Conservation (phyloP, 2,797 vertebrate genomes). For the Todus mexicanus region DNA sequence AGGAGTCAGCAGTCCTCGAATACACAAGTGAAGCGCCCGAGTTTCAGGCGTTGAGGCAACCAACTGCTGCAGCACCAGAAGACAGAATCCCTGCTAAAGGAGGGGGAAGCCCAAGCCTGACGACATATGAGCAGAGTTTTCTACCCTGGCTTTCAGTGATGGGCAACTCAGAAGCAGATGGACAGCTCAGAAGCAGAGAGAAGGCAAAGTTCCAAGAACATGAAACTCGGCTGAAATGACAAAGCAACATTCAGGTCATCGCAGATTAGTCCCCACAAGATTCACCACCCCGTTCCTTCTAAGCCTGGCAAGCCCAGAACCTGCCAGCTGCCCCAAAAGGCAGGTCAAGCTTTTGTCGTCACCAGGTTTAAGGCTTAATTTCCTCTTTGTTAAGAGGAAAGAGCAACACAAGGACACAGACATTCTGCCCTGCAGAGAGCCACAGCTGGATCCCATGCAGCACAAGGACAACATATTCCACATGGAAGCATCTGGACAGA, state of each 20-base stretch:
- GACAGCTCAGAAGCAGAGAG: background rate
- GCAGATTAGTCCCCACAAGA: background rate
- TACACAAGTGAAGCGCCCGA: background rate
- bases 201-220: conserved; percentile 5
- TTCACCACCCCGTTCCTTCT: background rate
- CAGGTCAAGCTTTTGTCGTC: background rate
- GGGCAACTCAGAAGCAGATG: background rate
- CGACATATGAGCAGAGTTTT: background rate
- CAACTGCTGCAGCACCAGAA: background rate
- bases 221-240: conserved; percentile 6
- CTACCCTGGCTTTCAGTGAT: background rate
- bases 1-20: background rate
- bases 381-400: background rate
- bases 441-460: background rate
- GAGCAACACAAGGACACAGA: background rate
- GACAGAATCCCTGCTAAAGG: background rate
- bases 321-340: background rate
- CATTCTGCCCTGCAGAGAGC: background rate
- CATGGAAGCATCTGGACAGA: background rate
- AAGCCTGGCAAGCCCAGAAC: background rate
- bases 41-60: background rate
- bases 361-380: background rate
- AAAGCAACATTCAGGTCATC: background rate
- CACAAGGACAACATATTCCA: background rate
- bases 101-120: background rate